A percentile compares a stretch with the other conserved stretches of the same genome.
These are phyloP conservation scores for Gorsachius magnificus DNA, from an alignment of 2,797 vertebrate genomes.

Conservation along the genomic window DNA sequence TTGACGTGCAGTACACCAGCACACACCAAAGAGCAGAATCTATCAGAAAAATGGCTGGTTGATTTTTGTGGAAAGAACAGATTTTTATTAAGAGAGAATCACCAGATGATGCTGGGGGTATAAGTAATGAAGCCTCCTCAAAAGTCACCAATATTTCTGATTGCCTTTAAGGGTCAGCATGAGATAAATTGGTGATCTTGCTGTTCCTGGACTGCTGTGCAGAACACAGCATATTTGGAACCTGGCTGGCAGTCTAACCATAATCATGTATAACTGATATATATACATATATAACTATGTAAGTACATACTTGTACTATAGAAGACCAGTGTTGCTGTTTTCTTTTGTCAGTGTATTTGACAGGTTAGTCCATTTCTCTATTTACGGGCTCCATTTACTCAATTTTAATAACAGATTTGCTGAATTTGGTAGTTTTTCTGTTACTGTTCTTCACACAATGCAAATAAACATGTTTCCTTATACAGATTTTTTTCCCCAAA, in stretches of 20 bases:
- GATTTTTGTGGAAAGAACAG: neutral
- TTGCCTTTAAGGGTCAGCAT: neutral
- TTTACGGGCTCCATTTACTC: neutral
- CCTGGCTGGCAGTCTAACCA: neutral
- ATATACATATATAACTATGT: neutral
- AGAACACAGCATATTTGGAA: neutral
- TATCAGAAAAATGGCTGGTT: neutral
- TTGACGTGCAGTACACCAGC: neutral
- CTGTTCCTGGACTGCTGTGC: neutral
- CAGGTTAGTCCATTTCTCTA: neutral
- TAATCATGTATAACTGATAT: neutral
- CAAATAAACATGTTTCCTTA: neutral
- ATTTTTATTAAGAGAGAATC: neutral
- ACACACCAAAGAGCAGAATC: neutral
- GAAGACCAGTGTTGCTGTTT: neutral
- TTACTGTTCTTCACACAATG: neutral
- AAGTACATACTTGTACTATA: neutral
- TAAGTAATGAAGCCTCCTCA: neutral
- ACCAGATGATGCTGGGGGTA: neutral
- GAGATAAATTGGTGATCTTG: neutral
- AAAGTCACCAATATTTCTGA: neutral
- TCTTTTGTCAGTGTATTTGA: neutral
- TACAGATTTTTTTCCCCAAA: rapidly evolving
- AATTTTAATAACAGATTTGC: neutral
- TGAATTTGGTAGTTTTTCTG: neutral